Evolutionary conservation across 2,888 invertebrate species (phyloP), one percentile per base, ranked within the genome.

Genomic region (Agapostemon virescens): DNA sequence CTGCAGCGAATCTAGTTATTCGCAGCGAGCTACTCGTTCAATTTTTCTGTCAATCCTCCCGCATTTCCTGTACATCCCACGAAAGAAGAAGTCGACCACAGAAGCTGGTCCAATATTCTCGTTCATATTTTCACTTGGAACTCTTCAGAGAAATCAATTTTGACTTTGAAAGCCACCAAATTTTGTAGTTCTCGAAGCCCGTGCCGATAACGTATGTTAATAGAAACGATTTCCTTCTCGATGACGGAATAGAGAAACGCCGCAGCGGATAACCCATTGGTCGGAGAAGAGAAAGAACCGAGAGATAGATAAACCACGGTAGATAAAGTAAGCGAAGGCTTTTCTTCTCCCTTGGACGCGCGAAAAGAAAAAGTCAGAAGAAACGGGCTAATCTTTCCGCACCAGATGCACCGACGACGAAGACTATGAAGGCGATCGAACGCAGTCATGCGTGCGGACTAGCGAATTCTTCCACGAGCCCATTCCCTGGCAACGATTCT

Each of bases 381-480:
- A 68, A 78, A 73, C 69, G 66, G 79, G 84, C 85, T 89, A 89
- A 91, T 91, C 89, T 90, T 89, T 89, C 88, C 86, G 85, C 88
- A 85, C 87, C 84, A 87, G 78, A 87, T 87, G 87, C 88, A 87
- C 77, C 85, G 73, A 67, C 82, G 81, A 84, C 76, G 80, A 76
- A 74, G 77, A 84, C 84, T 84, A 82, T 77, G 83, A 86, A 87
- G 86, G 84, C 88, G 90, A 90, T 90, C 88, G 91, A 89, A 90
- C 88, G 88, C 88, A 84, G 83, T 86, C 86, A 90, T 90, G 91
- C 90, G 90, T 89, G 88, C 69, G 71, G 84, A 84, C 77, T 86
- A 74, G 84, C 81, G 84, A 86, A 85, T 85, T 84, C 82, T 77
- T 64, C 33, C 69, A 55, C 45, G 81, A 61, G 66, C 5, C 66